Base-by-base conservation (phyloP, 2,113 vertebrate species). In the Ochotona curzoniae region DNA sequence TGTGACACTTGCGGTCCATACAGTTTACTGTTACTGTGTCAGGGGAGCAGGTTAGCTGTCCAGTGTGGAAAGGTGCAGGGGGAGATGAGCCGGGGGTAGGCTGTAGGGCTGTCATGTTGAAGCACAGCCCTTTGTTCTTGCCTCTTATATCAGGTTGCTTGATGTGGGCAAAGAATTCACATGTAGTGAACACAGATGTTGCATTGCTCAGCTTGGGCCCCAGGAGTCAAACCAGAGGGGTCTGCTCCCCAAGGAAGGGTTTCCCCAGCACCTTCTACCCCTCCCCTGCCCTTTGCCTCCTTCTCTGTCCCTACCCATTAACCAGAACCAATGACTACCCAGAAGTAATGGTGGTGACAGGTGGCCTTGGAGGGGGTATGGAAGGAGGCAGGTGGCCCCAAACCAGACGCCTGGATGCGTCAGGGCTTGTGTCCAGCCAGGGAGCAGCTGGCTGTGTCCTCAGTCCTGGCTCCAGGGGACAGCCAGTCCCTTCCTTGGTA, bases 391-490 rank as follows among this genome's bases (percentile, higher is more conserved):
- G 38, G 15, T 38, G 82, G 17, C 44, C 26, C 25, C 0, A 35
- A 28, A 13, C 28, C 8, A 4, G 26, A 3, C 13, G 47, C 35
- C 20, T 0, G 18, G 57, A 28, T 17, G 0, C 35, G 4, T 28
- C 49, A 30, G 57, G 47, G 35, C 11, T 35, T 66, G 10, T 25
- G 20, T 44, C n/a, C 15, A 10, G 44, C 89, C 8, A 69, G 49
- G 17, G 47, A 30, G 10, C 63, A 73, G n/a, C 25, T 49, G 0
- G 0, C 54, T 3, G 38, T 10, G 10, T 20, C 21, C 66, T 21
- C 25, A 2, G 0, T 15, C 26, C 69, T 25, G 47, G 83, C 3
- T 23, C 18, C 64, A 61, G 57, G 21, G 21, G 25, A n/a, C 12
- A 38, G 79, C 30, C 20, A 20, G 49, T 4, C 6, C 1, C 20